Base-by-base conservation (phyloP, 2,888 invertebrate genomes). In the Gari tellinella region DNA sequence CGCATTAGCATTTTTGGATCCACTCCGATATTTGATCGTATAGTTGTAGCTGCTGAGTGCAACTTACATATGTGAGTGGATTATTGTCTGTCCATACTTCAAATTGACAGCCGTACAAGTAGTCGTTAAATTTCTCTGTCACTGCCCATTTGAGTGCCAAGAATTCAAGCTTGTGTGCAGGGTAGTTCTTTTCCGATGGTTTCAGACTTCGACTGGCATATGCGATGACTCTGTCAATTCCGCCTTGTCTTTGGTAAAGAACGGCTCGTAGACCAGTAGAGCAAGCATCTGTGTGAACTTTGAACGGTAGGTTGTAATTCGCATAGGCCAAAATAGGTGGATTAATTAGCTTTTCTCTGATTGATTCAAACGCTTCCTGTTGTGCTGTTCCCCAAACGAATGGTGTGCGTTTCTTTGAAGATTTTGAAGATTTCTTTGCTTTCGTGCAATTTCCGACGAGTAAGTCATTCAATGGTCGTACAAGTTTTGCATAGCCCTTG, bases 321-420 rank as follows among this genome's bases (percentile, higher is more conserved):
- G 63, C 63, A 45, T 63, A 63, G n/a, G 63, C 63, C 14, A 63
- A n/a, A 4, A 63, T 38, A 10, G 72, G 72, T 26, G 65, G 43
- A 12, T 19, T 12, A 8, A 25, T 52, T 14, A 60, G 46, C 15
- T 23, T 52, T 7, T 46, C 21, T 15, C 21, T 45, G 0, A 63
- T 5, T 31, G 25, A 43, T 14, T 63, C 38, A 57, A 70, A 70
- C 1, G 63, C 45, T 14, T 15, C 12, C 15, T 63, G 55, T 7
- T 63, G 53, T 37, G 45, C 46, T 17, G n/a, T 21, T 15, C 23
- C 48, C 63, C 63, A 63, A n/a, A 43, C 31, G 31, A 61, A 63
- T 43, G 40, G 31, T 38, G 52, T 41, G 5, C 31, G 5, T 55
- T 46, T 55, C 25, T 63, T 53, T 0, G 19, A 15, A 31, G 26